Conservation (phyloP, 2,888 invertebrate species). For the Tinea pellionella region DNA sequence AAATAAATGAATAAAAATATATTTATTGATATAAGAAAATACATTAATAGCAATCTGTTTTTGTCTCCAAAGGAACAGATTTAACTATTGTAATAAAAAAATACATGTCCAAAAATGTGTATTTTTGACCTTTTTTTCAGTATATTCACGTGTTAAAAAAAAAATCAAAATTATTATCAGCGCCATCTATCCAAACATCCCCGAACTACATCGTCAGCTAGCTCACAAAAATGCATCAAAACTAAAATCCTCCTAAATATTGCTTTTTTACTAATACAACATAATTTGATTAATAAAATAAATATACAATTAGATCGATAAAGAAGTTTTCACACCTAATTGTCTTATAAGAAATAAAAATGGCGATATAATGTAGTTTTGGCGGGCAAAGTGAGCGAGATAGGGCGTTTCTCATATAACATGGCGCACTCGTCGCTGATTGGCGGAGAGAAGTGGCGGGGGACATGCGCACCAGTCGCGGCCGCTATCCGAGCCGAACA, state of each 20-base stretch:
- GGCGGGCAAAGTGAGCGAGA: not conserved
- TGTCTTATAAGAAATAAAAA: not conserved
- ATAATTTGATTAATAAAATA: not conserved
- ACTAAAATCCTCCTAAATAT: not conserved
- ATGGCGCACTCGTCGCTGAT: constrained; percentile 42
- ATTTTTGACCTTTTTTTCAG: too few relatives aligned
- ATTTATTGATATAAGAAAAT: too few relatives aligned
- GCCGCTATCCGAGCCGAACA: constrained; percentile 60
- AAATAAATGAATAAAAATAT: too few relatives aligned
- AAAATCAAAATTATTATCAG: constrained; percentile 21
- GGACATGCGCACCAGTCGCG: constrained; percentile 60
- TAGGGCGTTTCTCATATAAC: not conserved
- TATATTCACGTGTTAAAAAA: not conserved
- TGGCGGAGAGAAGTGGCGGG: constrained; percentile 52
- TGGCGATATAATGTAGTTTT: not conserved
- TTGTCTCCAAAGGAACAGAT: too few relatives aligned
- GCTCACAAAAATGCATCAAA: not conserved
- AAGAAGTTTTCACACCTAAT: not conserved
- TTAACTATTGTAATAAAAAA: too few relatives aligned
- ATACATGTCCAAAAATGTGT: too few relatives aligned
- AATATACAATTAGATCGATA: not conserved
- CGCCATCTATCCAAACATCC: constrained; percentile 51
- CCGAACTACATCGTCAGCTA: constrained; percentile 37
- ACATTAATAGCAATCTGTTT: too few relatives aligned
- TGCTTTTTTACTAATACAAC: not conserved